These are phyloP conservation scores for Boleophthalmus pectinirostris DNA, from an alignment of 2,113 vertebrate species.

Conservation along the genomic window DNA sequence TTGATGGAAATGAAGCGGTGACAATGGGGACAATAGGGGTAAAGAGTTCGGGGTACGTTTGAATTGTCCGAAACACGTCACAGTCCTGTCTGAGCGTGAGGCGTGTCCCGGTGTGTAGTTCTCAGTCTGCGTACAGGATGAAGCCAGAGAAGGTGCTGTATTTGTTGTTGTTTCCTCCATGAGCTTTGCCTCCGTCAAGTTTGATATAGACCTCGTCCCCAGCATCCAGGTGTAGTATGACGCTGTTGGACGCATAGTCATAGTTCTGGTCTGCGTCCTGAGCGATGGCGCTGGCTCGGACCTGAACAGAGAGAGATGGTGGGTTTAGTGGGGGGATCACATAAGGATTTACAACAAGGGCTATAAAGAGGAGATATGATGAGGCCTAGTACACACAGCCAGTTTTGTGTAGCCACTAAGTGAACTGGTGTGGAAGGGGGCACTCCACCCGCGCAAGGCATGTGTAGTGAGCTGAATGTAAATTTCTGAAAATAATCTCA, in stretches of 20 bases:
- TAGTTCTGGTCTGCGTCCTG: slow-evolving; percentile 99
- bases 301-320: slow-evolving; percentile 71
- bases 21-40: slow-evolving; percentile 71
- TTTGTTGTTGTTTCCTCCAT: slow-evolving; percentile 99
- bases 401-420: too few relatives aligned
- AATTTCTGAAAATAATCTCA: too few relatives aligned
- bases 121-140: slow-evolving; percentile 97
- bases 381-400: too few relatives aligned
- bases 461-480: too few relatives aligned
- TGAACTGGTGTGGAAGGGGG: too few relatives aligned
- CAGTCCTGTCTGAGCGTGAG: slow-evolving; percentile 24
- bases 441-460: too few relatives aligned
- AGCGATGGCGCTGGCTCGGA: slow-evolving; percentile 95
- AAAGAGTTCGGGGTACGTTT: slow-evolving; percentile 59
- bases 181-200: slow-evolving; percentile 96
- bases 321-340: neutral
- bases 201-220: slow-evolving; percentile 97
- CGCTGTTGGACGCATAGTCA: slow-evolving; percentile 97
- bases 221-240: slow-evolving; percentile 95
- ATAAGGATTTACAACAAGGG: neutral
- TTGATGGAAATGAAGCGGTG: slow-evolving; percentile 67
- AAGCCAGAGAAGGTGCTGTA: slow-evolving; percentile 99
- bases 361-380: too few relatives aligned
- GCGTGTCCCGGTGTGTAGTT: slow-evolving; percentile 24
- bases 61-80: slow-evolving; percentile 42